Base-by-base conservation (phyloP, 1,140 invertebrate species). In the Anagrus nilaparvatae region DNA sequence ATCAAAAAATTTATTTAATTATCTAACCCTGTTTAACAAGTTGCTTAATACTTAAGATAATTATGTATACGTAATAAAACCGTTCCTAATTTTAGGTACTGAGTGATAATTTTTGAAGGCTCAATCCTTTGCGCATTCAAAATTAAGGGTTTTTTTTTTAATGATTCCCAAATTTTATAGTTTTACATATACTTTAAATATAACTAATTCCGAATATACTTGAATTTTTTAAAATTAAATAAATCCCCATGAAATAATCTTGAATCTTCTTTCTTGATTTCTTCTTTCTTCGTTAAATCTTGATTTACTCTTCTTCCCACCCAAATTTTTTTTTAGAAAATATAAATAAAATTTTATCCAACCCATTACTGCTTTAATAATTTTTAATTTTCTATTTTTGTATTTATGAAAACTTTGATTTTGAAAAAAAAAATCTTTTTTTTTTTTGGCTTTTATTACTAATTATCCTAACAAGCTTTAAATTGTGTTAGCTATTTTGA, bases 231-330 rank as follows among this genome's bases (percentile, higher is more conserved):
- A 16, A 20, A 4, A 12, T 24, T 14, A 40, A 34, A 36, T 16
- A 20, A 24, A 21, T 17, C 29, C 48, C 32, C 46, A 35, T 31
- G 18, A 18, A 30, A 31, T 60, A 57, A 55, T 60, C 52, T 52
- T 47, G 41, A 41, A 46, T 59, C 56, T 65, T 65, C 60, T 58
- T 55, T 64, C 61, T 63, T 64, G 56, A 48, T 18, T 13, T 60
- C 60, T 61, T 68, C 54, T 53, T 40, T 63, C 61, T 65, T 65
- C 47, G 50, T 34, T 47, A 41, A 41, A 46, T 54, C 52, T 54
- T 56, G 52, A 53, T 19, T n/a, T 52, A 48, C 56, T 56, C 54
- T 52, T 57, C 29, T 39, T 28, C 39, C 52, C 43, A 32, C 30
- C 43, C 53, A n/a, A n/a, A n/a, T n/a, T n/a, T n/a, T n/a, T n/a